Base-by-base conservation (phyloP, 37 sponge, comb jelly and placozoan genomes). In the Ephydatia muelleri region DNA sequence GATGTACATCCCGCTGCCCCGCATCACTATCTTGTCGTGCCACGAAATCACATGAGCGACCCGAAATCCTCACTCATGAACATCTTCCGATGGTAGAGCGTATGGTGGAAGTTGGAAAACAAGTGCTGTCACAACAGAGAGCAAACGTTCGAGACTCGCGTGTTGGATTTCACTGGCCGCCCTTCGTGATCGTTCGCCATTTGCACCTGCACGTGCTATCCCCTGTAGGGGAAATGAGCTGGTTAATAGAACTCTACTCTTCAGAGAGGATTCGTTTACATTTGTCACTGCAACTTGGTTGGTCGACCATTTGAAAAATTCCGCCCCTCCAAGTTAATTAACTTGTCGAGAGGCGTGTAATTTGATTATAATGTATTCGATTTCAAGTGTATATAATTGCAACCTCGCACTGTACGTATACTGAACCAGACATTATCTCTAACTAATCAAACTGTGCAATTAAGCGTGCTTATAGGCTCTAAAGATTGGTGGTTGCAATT, bases 141-240 rank as follows among this genome's bases (percentile, higher is more conserved):
- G 91, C 83, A 5, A 79, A 73, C 36, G 33, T 37, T 29, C 90
- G 88, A 4, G 96, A 95, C 27, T 74, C 76, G 34, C 68, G 93
- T 26, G 82, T 89, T 48, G 97, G 97, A 22, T 96, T 94, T 65
- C 94, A 94, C 73, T 94, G 94, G 97, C 94, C 97, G 3, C 97
- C 97, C 0, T 93, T 96, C 47, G 40, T 82, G 16, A n/a, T 72
- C 22, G 88, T 94, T 32, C 38, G 81, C 16, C 97, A 96, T 49
- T 80, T 96, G 25, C 97, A 96, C 67, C 67, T 96, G 21, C 97
- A 96, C 47, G 79, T 89, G 13, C 75, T 96, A 30, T 82, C 85
- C 9, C 94, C 97, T 23, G 87, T 34, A 28, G 48, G 67, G 22
- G 70, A 69, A 27, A 84, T 96, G 88, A 78, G 94, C 39, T 96